Evolutionary conservation across 1,140 invertebrate species (phyloP), one percentile per base, ranked within the genome.

Genomic region (Drosophila azteca): DNA sequence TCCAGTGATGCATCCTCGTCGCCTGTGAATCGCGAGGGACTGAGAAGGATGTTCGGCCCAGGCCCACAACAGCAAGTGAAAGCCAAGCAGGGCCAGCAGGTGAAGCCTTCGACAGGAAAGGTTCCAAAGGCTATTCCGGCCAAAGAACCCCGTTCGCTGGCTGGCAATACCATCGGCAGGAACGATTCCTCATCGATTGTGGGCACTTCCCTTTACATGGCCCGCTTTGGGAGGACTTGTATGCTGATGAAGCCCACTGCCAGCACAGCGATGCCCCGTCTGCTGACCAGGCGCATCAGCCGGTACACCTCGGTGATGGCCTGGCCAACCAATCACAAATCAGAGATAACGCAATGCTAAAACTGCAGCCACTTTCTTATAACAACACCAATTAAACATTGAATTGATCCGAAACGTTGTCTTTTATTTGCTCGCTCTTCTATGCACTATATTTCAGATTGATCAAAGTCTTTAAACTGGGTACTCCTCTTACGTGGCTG

Each of bases 161-260:
- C 62, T 2, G 65, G 68, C 7, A 26, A 15, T 11, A 6, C 20
- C 1, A 4, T 6, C 15, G n/a, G 13, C 11, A 22, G 15, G 9
- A 41, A 4, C 26, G 17, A 29, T 20, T 11, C 20, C 13, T 24
- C 9, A 39, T 13, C 35, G 11, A 13, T 39, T 1, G 11, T 11
- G 4, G 11, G 11, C 35, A 51, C 26, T 7, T 51, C 73, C 3
- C n/a, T 82, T 1, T 87, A 51, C 26, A 29, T 70, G 31, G 69
- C 74, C 24, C 78, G 82, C 8, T 82, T 62, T 39, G 82, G 82
- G 29, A 75, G 74, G 44, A 76, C 64, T 59, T 85, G 74, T 20
- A 9, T 85, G 44, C 29, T 85, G 26, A 52, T 85, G 13, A 69
- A 62, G 41, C 82, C 82, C 48, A 72, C 60, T 22, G 20, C 31